Evolutionary conservation across 1,140 invertebrate genomes (phyloP).

Genomic region (Pseudoatta argentina): DNA sequence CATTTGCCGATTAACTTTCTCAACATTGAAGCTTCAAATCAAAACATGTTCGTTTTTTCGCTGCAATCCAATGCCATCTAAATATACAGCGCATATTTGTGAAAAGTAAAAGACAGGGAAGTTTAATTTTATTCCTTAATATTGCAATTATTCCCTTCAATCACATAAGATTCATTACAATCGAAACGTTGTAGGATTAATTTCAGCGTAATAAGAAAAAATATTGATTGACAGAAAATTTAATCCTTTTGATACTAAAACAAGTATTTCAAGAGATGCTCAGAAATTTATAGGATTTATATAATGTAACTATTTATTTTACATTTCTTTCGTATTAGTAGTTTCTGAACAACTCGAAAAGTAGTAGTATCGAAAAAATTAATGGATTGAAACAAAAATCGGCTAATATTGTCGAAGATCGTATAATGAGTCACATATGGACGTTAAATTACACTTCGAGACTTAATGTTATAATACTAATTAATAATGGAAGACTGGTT

Average conservation of each 20-base stretch:
- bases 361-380: conserved; percentile 36
- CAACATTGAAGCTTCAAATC: background rate
- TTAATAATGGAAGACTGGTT: conserved; percentile 55
- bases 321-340: background rate
- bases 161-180: background rate
- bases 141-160: background rate
- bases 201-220: background rate
- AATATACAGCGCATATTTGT: background rate
- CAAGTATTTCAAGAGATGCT: background rate
- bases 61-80: conserved; percentile 19
- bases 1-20: conserved; percentile 1
- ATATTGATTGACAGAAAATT: background rate
- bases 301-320: background rate
- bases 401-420: background rate
- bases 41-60: background rate
- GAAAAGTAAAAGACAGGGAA: conserved; percentile 11
- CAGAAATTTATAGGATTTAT: background rate
- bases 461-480: conserved; percentile 42
- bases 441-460: conserved; percentile 27
- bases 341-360: background rate
- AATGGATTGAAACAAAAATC: background rate
- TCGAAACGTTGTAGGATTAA: background rate
- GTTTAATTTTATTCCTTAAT: conserved; percentile 25
- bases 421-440: background rate
- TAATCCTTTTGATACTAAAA: conserved; percentile 24